Base-by-base conservation (phyloP, 2,113 vertebrate species). In the Strix aluco region DNA sequence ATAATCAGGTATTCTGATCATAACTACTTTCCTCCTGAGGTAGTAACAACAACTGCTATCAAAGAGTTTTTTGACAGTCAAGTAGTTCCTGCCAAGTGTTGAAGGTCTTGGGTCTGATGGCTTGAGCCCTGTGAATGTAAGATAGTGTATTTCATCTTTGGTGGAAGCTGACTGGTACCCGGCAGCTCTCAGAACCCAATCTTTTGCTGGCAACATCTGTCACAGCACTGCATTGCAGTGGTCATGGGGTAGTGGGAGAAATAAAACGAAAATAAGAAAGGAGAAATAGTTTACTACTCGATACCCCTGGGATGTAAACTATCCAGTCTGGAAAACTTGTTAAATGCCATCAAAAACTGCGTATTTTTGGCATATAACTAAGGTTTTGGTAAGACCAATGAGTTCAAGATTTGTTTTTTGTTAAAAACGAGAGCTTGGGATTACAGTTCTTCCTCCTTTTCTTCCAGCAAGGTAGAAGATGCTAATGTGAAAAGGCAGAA, bases 401-500 rank as follows among this genome's bases (percentile, higher is more conserved):
- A 55, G 16, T 75, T 65, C 34, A 81, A 36, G 40, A 73, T 84
- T 93, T 59, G 18, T 1, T 63, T 88, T 59, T 38, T 62, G 5
- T 59, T 54, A n/a, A 81, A 90, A 65, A 77, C 14, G 71, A 49
- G 42, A 86, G 10, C 8, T 58, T 19, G 13, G n/a, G 40, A 69
- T 85, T 89, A 13, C 77, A 81, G 47, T 36, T 89, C 57, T 84
- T 83, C 46, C 12, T 90, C 51, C 47, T 88, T 86, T 88, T 93
- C 69, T 81, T 86, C 69, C 94, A 91, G 62, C 62, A 94, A 96
- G 84, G 96, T 94, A 95, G 66, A 81, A 75, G 86, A 95, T 85
- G 84, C 74, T 95, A 91, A 96, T 82, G 66, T 15, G 91, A 90
- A 86, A 94, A 88, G 82, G 78, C 89, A 95, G 84, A 93, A 94